phyloP scores from a whole-genome alignment of 1,140 invertebrate genomes.

The Drosophila varians region DNA sequence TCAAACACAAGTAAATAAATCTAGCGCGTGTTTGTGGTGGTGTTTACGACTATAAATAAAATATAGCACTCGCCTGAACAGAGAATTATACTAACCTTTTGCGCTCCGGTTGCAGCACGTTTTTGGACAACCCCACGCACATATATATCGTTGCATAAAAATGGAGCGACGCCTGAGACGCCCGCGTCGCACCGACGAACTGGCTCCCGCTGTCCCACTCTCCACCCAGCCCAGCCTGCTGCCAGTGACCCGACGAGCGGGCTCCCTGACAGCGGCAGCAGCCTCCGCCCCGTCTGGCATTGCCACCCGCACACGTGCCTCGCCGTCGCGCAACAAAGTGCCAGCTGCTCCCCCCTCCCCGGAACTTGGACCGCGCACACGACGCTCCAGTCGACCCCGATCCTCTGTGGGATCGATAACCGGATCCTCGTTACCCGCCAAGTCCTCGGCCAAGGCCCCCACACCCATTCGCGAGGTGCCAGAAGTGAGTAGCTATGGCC shows the following conservation, averaged over 20 bases:
- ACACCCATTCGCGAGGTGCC: constrained; percentile 66
- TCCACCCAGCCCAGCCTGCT: constrained; percentile 34
- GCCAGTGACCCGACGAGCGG: constrained; percentile 32
- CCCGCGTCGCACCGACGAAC: constrained; percentile 56
- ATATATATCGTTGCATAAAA: neutral
- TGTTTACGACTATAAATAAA: constrained; percentile 65
- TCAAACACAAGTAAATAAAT: constrained; percentile 26
- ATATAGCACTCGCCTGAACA: constrained; percentile 40
- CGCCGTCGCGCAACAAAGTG: constrained; percentile 54
- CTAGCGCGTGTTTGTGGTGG: constrained; percentile 12
- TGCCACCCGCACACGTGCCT: constrained; percentile 61
- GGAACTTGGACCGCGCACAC: constrained; percentile 34
- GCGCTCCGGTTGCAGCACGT: constrained; percentile 34
- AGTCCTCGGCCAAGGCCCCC: constrained; percentile 41
- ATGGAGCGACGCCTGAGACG: constrained; percentile 74
- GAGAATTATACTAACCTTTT: constrained; percentile 26
- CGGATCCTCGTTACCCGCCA: constrained; percentile 12
- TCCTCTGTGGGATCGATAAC: constrained; percentile 39
- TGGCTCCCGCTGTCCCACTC: constrained; percentile 5
- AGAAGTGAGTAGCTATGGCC: constrained; percentile 44
- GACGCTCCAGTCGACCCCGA: constrained; percentile 71
- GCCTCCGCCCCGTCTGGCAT: neutral
- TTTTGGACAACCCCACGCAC: neutral
- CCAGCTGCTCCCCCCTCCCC: constrained; percentile 1
- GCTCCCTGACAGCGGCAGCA: constrained; percentile 5